phyloP scores from a whole-genome alignment of 1,140 invertebrate species.

The Zophobas morio region DNA sequence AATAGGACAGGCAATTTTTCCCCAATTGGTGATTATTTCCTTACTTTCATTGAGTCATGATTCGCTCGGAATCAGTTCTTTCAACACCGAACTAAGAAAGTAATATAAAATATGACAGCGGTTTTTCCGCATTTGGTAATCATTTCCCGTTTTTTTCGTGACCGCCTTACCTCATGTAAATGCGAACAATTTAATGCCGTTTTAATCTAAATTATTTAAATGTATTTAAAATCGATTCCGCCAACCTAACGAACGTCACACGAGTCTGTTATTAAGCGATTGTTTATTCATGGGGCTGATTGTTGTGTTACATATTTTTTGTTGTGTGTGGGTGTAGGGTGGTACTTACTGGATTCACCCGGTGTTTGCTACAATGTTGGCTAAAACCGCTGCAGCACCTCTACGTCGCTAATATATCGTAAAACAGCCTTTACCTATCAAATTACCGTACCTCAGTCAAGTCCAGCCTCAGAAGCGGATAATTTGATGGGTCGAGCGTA shows the following conservation, averaged over 20 bases:
- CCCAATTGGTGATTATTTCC: no score
- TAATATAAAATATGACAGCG: no score
- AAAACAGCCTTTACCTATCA: conserved; percentile 54
- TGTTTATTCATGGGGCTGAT: neutral
- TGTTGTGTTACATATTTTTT: conserved; percentile 62
- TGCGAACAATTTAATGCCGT: neutral
- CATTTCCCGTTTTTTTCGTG: neutral
- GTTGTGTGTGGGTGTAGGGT: conserved; percentile 65
- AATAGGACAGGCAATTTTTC: no score
- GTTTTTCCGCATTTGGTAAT: no score
- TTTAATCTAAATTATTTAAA: conserved; percentile 1
- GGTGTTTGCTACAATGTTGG: conserved; percentile 67
- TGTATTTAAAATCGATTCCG: neutral
- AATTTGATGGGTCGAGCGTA: conserved; percentile 60
- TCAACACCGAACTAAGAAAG: no score
- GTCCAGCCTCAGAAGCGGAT: neutral
- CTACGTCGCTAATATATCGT: conserved; percentile 63
- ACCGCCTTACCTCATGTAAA: neutral
- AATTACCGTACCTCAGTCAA: conserved; percentile 5
- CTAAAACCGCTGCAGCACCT: conserved; percentile 65
- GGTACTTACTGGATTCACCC: conserved; percentile 64
- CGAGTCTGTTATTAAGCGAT: neutral
- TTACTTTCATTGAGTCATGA: no score
- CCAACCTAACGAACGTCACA: neutral
- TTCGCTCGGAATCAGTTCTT: no score